Evolutionary conservation across 2,888 invertebrate species (phyloP), one percentile per base, ranked within the genome.

Genomic region (Papilio gigon): DNA sequence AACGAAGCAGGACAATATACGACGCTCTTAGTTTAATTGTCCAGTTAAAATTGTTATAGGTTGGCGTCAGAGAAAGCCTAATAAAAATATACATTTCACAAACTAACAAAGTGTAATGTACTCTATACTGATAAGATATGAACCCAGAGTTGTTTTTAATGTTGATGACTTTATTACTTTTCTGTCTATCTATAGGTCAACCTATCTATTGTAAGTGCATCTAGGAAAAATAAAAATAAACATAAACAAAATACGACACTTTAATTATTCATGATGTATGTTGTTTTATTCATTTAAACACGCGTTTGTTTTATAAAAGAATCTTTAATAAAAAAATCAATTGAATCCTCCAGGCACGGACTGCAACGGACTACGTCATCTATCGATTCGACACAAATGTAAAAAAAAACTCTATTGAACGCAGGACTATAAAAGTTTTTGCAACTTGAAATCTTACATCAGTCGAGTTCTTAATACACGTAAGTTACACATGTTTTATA

Each of bases 241-340:
- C 25, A 35, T 40, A 50, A 25, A 5, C 25, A 4, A 25, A 12
- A 53, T n/a, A 50, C 6, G 12, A 20, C 33, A 30, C 20, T n/a
- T 44, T n/a, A 56, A 44, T 30, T 22, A 65, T 58, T 14, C 22
- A 30, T 30, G 25, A 33, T 40, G n/a, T 27, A 61, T 22, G 20
- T 20, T 53, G 50, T 64, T 50, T 64, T 64, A 65, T 65, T 27
- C 65, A 56, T 65, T 56, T 56, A 40, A 53, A 30, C n/a, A 53
- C 27, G 20, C 30, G 42, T 27, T 30, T 65, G 20, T 65, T 56
- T 65, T 56, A 25, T 22, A 30, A 27, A 56, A 30, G n/a, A 17
- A 30, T 3, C n/a, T n/a, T 25, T 2, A 37, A 17, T 53, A 12
- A 40, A 53, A 53, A 63, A 37, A 35, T n/a, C 50, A n/a, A 37